These are phyloP conservation scores for Cyrtonyx montezumae DNA, from an alignment of 2,113 vertebrate genomes.

Conservation along the genomic window DNA sequence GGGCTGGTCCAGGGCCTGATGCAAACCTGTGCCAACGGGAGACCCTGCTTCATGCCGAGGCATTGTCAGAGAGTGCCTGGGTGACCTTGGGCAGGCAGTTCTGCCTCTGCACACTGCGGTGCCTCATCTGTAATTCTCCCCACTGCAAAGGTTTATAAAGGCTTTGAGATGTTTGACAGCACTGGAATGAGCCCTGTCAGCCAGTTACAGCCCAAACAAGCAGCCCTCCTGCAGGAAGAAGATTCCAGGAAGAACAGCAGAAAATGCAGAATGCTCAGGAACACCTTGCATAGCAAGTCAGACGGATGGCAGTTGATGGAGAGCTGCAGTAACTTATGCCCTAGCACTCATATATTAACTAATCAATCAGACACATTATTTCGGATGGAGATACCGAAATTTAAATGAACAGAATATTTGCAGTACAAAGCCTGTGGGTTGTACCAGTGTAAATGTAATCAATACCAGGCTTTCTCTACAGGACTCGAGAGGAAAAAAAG, in stretches of 20 bases:
- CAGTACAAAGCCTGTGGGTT: conserved; percentile 28
- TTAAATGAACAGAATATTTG: conserved; percentile 29
- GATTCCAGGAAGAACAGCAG: not conserved
- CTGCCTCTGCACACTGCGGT: not conserved
- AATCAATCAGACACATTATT: conserved; percentile 7
- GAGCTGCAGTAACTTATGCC: conserved; percentile 16
- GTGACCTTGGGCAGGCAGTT: not conserved
- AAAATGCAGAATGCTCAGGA: not conserved
- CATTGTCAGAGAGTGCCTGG: not conserved
- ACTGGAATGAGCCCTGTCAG: not conserved
- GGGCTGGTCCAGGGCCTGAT: rapidly evolving
- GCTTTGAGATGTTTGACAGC: not conserved
- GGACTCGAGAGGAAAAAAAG: conserved; percentile 1
- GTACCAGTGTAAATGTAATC: conserved; percentile 16
- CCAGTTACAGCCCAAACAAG: not conserved
- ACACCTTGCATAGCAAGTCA: not conserved
- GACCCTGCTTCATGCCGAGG: not conserved
- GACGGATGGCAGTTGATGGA: not conserved
- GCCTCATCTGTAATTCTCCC: not conserved
- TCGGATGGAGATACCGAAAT: conserved; percentile 3
- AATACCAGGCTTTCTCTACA: conserved; percentile 20
- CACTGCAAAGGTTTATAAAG: not conserved
- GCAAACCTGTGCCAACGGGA: not conserved
- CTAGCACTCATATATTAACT: not conserved
- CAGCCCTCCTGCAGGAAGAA: not conserved